Conservation (phyloP, 2,888 invertebrate species). For the Exephanes ischioxanthus region DNA sequence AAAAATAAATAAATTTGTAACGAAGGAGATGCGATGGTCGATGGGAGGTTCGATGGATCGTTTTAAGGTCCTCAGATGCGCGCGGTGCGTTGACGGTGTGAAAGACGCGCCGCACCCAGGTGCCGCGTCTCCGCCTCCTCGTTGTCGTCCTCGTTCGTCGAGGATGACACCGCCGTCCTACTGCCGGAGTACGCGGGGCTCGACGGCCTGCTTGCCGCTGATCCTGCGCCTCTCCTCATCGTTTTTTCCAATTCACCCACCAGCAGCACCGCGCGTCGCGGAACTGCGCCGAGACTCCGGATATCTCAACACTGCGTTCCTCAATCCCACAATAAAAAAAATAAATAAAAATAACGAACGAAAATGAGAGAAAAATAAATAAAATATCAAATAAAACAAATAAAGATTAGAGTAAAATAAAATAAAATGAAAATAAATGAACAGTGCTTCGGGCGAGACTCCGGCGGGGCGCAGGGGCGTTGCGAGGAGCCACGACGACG, state of each 20-base stretch:
- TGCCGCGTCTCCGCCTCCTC: constrained; percentile 65
- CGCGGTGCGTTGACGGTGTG: constrained; percentile 25
- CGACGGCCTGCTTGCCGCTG: constrained; percentile 61
- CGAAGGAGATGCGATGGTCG: background rate
- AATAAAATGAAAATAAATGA: background rate
- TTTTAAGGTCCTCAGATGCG: constrained; percentile 17
- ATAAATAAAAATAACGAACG: background rate
- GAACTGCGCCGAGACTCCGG: constrained; percentile 18
- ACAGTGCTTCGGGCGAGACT: constrained; percentile 10
- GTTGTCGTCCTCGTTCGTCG: constrained; percentile 68
- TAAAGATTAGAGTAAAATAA: background rate
- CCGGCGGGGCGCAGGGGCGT: constrained; percentile 27
- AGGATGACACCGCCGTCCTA: constrained; percentile 60
- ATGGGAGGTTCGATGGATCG: background rate
- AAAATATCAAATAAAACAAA: background rate
- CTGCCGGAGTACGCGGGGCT: constrained; percentile 55
- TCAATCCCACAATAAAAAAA: background rate
- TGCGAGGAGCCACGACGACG: constrained; percentile 12
- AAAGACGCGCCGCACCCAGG: constrained; percentile 39
- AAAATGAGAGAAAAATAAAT: background rate
- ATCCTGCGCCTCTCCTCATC: constrained; percentile 64
- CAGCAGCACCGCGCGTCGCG: constrained; percentile 27
- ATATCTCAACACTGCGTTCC: background rate
- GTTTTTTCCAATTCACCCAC: constrained; percentile 46
- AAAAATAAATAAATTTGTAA: background rate